Percentiles rank a stretch among this genome's conserved stretches.
These are phyloP conservation scores for Acipenser oxyrinchus DNA, from an alignment of 2,797 vertebrate species.

Conservation along the genomic window DNA sequence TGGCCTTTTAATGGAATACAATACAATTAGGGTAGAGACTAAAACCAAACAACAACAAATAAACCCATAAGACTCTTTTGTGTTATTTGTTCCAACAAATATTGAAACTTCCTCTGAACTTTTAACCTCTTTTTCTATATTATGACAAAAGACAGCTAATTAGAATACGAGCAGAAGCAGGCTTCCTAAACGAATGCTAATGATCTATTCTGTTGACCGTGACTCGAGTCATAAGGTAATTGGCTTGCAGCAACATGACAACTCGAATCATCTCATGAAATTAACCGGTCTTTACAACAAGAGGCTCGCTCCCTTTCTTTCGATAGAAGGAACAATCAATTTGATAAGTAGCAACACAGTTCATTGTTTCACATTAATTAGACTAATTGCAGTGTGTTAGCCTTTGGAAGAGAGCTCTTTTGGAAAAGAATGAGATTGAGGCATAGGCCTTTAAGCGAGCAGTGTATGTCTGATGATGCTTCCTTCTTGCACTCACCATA, in stretches of 20 bases:
- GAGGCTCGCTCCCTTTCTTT: constrained; percentile 77
- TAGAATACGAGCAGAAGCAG: constrained; percentile 74
- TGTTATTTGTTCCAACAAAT: constrained; percentile 10
- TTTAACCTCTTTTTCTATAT: constrained; percentile 58
- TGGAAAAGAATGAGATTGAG: constrained; percentile 29
- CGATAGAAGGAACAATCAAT: constrained; percentile 87
- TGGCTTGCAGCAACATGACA: constrained; percentile 85
- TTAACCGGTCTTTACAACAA: constrained; percentile 68
- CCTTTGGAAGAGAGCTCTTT: constrained; percentile 72
- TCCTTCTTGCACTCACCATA: constrained; percentile 47
- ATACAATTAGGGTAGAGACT: no score
- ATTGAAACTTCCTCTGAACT: constrained; percentile 23
- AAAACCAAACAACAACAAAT: neutral
- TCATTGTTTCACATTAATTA: constrained; percentile 90
- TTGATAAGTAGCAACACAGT: constrained; percentile 84
- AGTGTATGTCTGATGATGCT: constrained; percentile 44
- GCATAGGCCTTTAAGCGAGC: constrained; percentile 53
- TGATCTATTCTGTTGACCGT: constrained; percentile 79
- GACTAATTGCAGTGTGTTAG: constrained; percentile 81
- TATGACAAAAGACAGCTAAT: constrained; percentile 77
- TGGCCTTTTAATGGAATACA: no score
- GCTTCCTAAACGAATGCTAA: constrained; percentile 72
- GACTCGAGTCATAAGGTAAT: constrained; percentile 82
- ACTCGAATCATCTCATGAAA: constrained; percentile 87
- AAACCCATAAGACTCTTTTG: neutral